Base-by-base conservation (phyloP, 1,140 invertebrate genomes). In the Diabrotica virgifera region DNA sequence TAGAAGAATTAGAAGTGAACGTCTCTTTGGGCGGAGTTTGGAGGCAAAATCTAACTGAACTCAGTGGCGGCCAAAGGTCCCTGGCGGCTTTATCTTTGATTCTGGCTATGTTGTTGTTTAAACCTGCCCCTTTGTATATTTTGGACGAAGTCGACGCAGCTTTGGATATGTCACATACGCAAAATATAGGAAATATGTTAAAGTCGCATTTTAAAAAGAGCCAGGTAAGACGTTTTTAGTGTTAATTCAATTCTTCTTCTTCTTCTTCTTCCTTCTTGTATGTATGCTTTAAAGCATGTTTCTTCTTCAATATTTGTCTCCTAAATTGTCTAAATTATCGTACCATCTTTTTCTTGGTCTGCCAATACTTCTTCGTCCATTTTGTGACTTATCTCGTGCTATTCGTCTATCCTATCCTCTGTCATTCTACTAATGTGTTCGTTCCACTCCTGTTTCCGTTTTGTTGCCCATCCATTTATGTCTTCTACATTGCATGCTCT, bases 121-220 rank as follows among this genome's bases (percentile, higher is more conserved):
- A 97, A 75, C 97, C 98, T 5, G 98, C 98, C 10, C 98, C 97
- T 1, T 83, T 99, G 9, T 99, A 99, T 77, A 99, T 99, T 80
- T 84, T 99, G 72, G 98, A 99, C 79, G 97, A 99, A 84, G 95
- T 99, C 53, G 98, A 99, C 81, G 96, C 98, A 6, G 98, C 98
- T 5, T 82, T 99, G 5, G 98, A 99, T 84, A 85, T 99, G 24
- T 97, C 94, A 2, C 98, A 99, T 79, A 99, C 98, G 5, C 95
- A 98, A 81, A 99, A 99, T 82, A 99, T 99, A 76, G 97, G 97
- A 2, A 86, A 86, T 60, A 98, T 99, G 94, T 84, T 99, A 6
- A 92, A 91, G 74, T 87, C 87, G 38, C 95, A 99, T 81, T 99
- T 99, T 76, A 92, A 88, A 72, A 88, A 92, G 78, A 98, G 96